Evolutionary conservation across 2,888 invertebrate species (phyloP).

Genomic region (Itoplectis maculator): DNA sequence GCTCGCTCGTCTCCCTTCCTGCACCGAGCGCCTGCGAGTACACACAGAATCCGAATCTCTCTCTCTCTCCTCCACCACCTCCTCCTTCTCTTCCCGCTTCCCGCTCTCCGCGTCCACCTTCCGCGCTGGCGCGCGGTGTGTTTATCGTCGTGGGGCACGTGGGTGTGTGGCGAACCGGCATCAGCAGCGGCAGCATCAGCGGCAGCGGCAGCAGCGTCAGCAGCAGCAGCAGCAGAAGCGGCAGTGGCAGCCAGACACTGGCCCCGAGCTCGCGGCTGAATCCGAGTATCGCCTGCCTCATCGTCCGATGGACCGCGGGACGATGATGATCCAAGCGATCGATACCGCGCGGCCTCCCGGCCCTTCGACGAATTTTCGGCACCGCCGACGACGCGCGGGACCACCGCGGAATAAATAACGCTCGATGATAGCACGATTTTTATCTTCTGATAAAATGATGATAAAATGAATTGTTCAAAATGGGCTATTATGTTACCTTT

Average conservation of each 20-base stretch:
- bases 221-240: neutral
- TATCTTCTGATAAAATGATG: neutral
- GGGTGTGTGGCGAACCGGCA: constrained; percentile 65
- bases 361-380: constrained; percentile 12
- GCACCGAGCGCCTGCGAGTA: constrained; percentile 29
- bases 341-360: constrained; percentile 5
- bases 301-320: constrained; percentile 31
- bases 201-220: constrained; percentile 22
- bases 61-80: constrained; percentile 40
- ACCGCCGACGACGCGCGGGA: neutral
- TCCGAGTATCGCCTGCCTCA: constrained; percentile 50
- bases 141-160: constrained; percentile 61
- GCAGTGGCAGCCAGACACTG: constrained; percentile 24
- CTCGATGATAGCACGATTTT: constrained; percentile 1
- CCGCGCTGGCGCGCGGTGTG: constrained; percentile 19
- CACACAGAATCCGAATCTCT: constrained; percentile 68
- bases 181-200: constrained; percentile 16
- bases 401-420: constrained; percentile 14
- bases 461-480: no score
- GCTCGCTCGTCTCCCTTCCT: constrained; percentile 58
- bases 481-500: no score
- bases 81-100: constrained; percentile 20
- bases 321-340: constrained; percentile 23
- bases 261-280: constrained; percentile 31
- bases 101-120: constrained; percentile 36